Evolutionary conservation across 1,140 invertebrate genomes (phyloP).

Genomic region (Harlomillsia oculata): DNA sequence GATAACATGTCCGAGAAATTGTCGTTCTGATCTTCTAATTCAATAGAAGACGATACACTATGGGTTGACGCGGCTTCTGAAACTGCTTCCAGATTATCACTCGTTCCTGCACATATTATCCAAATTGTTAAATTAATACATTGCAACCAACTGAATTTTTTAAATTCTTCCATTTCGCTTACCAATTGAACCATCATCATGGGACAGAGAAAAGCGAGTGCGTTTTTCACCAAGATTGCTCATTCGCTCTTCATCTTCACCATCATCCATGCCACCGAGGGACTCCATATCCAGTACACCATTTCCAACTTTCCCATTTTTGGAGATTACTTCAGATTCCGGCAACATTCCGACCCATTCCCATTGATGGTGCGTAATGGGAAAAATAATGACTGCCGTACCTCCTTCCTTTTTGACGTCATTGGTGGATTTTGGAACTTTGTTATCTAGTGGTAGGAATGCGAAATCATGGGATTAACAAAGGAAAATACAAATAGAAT

Average conservation of each 20-base stretch:
- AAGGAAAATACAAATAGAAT: too few relatives aligned
- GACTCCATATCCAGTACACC: conserved; percentile 30
- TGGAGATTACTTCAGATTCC: conserved; percentile 36
- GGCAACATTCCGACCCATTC: conserved; percentile 64
- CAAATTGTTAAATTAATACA: too few relatives aligned
- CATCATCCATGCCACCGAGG: conserved; percentile 7
- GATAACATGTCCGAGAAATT: conserved; percentile 91
- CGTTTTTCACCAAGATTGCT: conserved; percentile 47
- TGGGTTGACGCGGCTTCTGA: conserved; percentile 90
- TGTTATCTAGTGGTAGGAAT: neutral
- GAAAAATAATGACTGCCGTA: conserved; percentile 28
- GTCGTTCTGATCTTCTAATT: conserved; percentile 72
- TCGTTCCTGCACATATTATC: conserved; percentile 77
- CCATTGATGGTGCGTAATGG: conserved; percentile 21
- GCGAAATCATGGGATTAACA: neutral
- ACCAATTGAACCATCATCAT: conserved; percentile 72
- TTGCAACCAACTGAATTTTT: neutral
- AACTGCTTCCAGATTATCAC: conserved; percentile 86
- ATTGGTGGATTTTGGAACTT: too few relatives aligned
- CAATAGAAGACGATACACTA: conserved; percentile 83
- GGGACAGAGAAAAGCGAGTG: conserved; percentile 71
- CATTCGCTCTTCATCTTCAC: conserved; percentile 37
- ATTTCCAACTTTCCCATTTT: conserved; percentile 36
- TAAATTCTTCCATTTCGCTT: conserved; percentile 20
- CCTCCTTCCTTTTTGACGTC: too few relatives aligned